phyloP scores from a whole-genome alignment of 2,113 vertebrate genomes.

The Chiloscyllium plagiosum region DNA sequence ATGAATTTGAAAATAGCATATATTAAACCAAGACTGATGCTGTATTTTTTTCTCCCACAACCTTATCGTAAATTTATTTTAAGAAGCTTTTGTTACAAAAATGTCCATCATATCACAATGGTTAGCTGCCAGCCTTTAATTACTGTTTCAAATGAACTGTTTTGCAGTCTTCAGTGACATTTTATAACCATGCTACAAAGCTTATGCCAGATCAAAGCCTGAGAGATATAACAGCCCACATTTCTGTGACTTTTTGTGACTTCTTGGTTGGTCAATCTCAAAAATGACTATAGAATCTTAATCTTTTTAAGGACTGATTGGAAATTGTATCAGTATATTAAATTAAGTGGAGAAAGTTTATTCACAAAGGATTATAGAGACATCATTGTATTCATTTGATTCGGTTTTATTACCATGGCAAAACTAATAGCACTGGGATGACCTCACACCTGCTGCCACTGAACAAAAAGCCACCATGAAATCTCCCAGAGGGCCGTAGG shows the following conservation, averaged over 20 bases:
- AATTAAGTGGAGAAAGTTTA: slow-evolving; percentile 46
- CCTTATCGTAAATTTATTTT: slow-evolving; percentile 8
- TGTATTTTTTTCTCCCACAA: not conserved
- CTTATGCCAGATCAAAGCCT: not conserved
- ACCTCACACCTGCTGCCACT: slow-evolving; percentile 61
- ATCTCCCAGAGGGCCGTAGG: slow-evolving; percentile 56
- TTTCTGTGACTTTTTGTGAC: not conserved
- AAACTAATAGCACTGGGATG: slow-evolving; percentile 70
- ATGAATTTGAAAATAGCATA: slow-evolving; percentile 24
- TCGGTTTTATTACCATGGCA: slow-evolving; percentile 58
- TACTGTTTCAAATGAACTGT: not conserved
- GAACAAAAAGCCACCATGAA: slow-evolving; percentile 51
- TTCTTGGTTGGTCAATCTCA: not conserved
- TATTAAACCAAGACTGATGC: slow-evolving; percentile 17
- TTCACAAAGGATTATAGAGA: slow-evolving; percentile 54
- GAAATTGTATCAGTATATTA: slow-evolving; percentile 41
- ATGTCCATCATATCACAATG: slow-evolving; percentile 1
- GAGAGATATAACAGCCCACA: not conserved
- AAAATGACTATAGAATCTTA: not conserved
- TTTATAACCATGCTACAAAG: not conserved
- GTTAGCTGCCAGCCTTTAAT: slow-evolving; percentile 29
- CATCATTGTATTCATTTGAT: slow-evolving; percentile 59
- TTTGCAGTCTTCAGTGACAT: not conserved
- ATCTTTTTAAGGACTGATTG: slow-evolving; percentile 46
- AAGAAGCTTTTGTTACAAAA: slow-evolving; percentile 22